Base-by-base conservation (phyloP, 2,113 vertebrate species). In the Neotoma lepida region DNA sequence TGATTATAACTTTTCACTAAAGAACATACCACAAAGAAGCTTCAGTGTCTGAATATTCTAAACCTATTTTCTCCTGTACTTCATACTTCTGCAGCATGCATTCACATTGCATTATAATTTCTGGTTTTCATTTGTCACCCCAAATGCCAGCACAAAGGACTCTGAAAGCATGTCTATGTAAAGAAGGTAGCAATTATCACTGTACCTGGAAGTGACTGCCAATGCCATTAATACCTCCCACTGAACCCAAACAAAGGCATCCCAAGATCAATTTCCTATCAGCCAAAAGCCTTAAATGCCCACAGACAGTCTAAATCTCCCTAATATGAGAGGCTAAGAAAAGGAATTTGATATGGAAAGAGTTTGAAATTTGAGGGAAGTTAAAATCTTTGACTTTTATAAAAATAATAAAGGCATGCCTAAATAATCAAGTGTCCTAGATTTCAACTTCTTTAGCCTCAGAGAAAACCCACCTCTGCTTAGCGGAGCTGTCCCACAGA, bases 361-460 rank as follows among this genome's bases (percentile, higher is more conserved):
- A 93, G 18, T 89, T 0, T 76, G 0, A 8, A 71, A 33, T 35
- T 76, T 74, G 26, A 70, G 4, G 41, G 28, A n/a, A 39, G 9
- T 30, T 76, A 64, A 92, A 89, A 54, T 87, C 10, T 85, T 88
- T 80, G 44, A 56, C 63, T 56, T 95, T 68, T 80, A 41, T 35
- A 88, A 64, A 76, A 88, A 22, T 91, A 93, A 78, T 39, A 89
- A 84, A 86, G 86, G 44, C 6, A 44, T 89, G 9, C 22, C 68
- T 17, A 20, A 71, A 15, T 28, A 68, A 70, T 51, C 41, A 22
- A 88, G 44, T 86, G n/a, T 88, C n/a, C 64, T 22, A 56, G 12
- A 91, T 85, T 87, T 94, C 80, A 94, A 81, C n/a, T 85, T 51
- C n/a, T 90, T 89, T 44, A 81, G 22, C 26, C n/a, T 94, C 58